phyloP scores from a whole-genome alignment of 2,888 invertebrate genomes.

The Zele albiditarsus region DNA sequence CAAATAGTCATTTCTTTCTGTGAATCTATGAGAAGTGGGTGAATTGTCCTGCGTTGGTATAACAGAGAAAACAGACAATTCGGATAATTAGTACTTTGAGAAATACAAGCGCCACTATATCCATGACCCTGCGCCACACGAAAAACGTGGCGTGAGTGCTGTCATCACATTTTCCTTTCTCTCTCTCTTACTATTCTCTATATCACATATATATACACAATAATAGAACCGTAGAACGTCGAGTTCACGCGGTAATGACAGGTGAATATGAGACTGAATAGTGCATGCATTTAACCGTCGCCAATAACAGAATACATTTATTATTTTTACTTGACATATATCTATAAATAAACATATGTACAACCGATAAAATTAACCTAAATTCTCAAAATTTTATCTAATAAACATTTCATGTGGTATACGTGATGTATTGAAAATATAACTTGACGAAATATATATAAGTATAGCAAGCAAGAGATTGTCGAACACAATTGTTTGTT shows the following conservation, averaged over 20 bases:
- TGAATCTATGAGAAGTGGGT: too few relatives aligned
- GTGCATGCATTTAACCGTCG: background rate
- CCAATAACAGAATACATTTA: background rate
- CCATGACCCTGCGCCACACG: background rate
- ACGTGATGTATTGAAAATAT: background rate
- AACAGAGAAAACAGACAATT: background rate
- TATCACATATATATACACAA: background rate
- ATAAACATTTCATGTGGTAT: background rate
- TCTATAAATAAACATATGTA: background rate
- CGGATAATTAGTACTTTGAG: background rate
- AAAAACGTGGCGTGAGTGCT: slow-evolving; percentile 6
- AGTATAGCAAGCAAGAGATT: background rate
- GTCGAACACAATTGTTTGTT: background rate
- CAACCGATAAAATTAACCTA: background rate
- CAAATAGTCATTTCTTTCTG: too few relatives aligned
- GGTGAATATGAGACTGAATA: background rate
- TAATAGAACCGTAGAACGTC: background rate
- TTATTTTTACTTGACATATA: background rate
- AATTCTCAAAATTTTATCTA: background rate
- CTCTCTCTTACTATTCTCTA: background rate
- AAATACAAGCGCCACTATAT: background rate
- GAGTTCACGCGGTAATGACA: slow-evolving; percentile 11
- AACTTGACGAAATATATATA: background rate
- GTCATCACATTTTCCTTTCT: background rate
- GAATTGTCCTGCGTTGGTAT: background rate